Evolutionary conservation across 2,888 invertebrate genomes (phyloP).

Genomic region (Argynnis bischoffii): DNA sequence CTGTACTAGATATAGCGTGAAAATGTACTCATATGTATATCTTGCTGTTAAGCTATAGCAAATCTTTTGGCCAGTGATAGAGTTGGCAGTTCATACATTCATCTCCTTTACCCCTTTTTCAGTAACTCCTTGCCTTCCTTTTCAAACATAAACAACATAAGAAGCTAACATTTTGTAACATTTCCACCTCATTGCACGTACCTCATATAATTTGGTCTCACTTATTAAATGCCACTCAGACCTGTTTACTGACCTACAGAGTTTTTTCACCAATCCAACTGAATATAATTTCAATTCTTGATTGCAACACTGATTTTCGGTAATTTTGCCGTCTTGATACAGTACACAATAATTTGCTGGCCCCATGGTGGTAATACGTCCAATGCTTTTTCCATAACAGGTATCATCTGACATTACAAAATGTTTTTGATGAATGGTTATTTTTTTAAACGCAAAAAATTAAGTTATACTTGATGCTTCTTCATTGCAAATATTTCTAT

Average conservation of each 20-base stretch:
- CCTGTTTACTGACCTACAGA: slow-evolving; percentile 62
- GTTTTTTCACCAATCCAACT: slow-evolving; percentile 45
- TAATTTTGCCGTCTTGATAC: slow-evolving; percentile 35
- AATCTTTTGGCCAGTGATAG: too few species aligned
- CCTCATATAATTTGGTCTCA: slow-evolving; percentile 47
- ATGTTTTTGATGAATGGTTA: slow-evolving; percentile 34
- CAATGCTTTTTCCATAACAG: slow-evolving; percentile 25
- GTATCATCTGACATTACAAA: slow-evolving; percentile 24
- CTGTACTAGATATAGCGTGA: too few species aligned
- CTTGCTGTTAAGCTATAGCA: too few species aligned
- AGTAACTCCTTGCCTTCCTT: too few species aligned
- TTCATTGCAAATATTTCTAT: too few species aligned
- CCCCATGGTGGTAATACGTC: slow-evolving; percentile 23
- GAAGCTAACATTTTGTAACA: slow-evolving; percentile 29
- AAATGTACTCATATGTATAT: too few species aligned
- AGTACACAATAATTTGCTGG: slow-evolving; percentile 35
- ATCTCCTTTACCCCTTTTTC: too few species aligned
- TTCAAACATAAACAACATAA: neutral
- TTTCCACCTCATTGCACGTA: slow-evolving; percentile 30
- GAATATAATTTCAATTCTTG: slow-evolving; percentile 33
- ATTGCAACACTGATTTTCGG: slow-evolving; percentile 44
- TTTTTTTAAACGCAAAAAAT: neutral
- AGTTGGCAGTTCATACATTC: too few species aligned
- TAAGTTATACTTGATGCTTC: too few species aligned
- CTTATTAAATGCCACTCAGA: slow-evolving; percentile 49